These are phyloP conservation scores for Asteroscopus sphinx DNA, from an alignment of 2,888 invertebrate genomes.

Conservation along the genomic window DNA sequence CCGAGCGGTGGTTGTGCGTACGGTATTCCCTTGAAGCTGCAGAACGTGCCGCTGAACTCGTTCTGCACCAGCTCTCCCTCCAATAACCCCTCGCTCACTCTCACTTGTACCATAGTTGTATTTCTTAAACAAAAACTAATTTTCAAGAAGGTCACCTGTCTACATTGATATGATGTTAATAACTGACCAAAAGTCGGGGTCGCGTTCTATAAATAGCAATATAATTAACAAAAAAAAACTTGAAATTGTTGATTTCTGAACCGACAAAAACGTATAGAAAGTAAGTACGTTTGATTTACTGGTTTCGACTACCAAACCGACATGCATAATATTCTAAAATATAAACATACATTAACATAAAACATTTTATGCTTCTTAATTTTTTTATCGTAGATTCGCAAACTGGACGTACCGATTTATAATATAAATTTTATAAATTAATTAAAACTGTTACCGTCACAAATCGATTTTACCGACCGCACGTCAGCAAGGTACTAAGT, in stretches of 20 bases:
- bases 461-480: conserved; percentile 4
- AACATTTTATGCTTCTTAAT: too few species aligned
- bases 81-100: conserved; percentile 66
- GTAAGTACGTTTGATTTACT: background rate
- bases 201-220: conserved; percentile 15
- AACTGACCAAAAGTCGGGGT: conserved; percentile 7
- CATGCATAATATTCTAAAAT: background rate
- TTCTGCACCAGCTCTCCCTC: conserved; percentile 69
- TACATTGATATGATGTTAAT: background rate
- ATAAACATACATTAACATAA: background rate
- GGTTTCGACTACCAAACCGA: background rate
- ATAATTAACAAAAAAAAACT: background rate
- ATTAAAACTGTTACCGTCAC: conserved; percentile 20
- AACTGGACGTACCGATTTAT: too few species aligned
- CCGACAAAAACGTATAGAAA: background rate
- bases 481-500: background rate
- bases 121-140: background rate
- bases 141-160: background rate
- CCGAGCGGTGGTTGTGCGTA: conserved; percentile 77
- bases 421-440: background rate
- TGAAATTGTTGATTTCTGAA: conserved; percentile 3
- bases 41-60: conserved; percentile 66
- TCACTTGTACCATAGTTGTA: conserved; percentile 60
- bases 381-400: too few species aligned
- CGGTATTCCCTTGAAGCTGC: conserved; percentile 79